Percentiles rank a stretch among this genome's conserved stretches.
Evolutionary conservation across 1,140 invertebrate species (phyloP).

Genomic region (Eubasilissa regina): DNA sequence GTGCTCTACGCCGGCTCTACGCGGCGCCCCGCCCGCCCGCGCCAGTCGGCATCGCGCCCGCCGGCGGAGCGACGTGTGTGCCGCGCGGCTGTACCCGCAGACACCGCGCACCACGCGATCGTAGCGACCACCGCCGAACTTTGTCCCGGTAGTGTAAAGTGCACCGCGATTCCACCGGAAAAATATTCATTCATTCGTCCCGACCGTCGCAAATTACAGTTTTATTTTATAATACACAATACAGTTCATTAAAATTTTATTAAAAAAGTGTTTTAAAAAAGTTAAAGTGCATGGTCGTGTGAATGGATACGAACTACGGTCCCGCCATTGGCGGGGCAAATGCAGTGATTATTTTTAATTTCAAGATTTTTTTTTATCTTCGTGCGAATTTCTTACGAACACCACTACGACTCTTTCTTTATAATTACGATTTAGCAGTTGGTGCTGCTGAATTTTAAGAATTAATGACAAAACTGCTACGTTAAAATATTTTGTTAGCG

Average conservation of each 20-base stretch:
- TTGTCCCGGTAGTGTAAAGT: background rate
- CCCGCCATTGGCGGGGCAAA: slow-evolving; percentile 26
- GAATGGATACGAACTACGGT: slow-evolving; percentile 19
- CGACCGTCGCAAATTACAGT: background rate
- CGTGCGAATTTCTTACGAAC: no score
- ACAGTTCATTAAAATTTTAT: background rate
- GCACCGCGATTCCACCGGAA: background rate
- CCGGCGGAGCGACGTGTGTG: slow-evolving; percentile 49
- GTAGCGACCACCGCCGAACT: background rate
- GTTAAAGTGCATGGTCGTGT: slow-evolving; percentile 19
- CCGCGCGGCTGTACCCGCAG: slow-evolving; percentile 1
- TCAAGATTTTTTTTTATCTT: slow-evolving; percentile 16
- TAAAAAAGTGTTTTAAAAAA: slow-evolving; percentile 16
- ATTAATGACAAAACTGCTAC: no score
- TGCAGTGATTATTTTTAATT: slow-evolving; percentile 1
- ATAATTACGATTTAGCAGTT: no score
- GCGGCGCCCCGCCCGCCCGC: slow-evolving; percentile 38
- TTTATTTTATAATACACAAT: no score
- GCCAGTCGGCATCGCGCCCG: slow-evolving; percentile 53
- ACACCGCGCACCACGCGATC: background rate
- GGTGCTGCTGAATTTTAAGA: no score
- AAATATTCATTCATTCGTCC: slow-evolving; percentile 1
- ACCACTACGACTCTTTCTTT: no score
- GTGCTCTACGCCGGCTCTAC: slow-evolving; percentile 37
- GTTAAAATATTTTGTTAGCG: no score